phyloP scores from a whole-genome alignment of 2,797 vertebrate genomes.

The Poeciliopsis infans region DNA sequence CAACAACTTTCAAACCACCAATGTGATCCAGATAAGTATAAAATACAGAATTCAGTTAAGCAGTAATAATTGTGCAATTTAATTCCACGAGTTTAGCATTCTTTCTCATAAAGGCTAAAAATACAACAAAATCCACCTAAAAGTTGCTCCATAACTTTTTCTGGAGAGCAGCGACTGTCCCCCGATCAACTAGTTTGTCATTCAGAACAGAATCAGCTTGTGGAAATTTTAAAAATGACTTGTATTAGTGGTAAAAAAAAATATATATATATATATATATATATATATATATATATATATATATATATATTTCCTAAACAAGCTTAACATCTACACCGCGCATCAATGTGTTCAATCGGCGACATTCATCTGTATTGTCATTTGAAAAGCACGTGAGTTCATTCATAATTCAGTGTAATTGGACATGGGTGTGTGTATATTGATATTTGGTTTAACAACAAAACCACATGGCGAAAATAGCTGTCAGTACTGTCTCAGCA shows the following conservation, averaged over 20 bases:
- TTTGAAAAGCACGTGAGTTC: slow-evolving; percentile 84
- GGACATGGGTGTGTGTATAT: slow-evolving; percentile 70
- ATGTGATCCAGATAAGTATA: not conserved
- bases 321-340: slow-evolving; percentile 62
- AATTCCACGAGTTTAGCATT: not conserved
- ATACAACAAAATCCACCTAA: slow-evolving; percentile 9
- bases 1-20: not conserved
- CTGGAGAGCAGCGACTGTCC: slow-evolving; percentile 42
- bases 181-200: slow-evolving; percentile 39
- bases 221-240: slow-evolving; percentile 19
- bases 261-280: not conserved
- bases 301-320: slow-evolving; percentile 4
- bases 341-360: slow-evolving; percentile 64
- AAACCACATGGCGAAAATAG: slow-evolving; percentile 54
- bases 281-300: no score
- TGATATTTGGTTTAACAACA: slow-evolving; percentile 73
- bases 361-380: slow-evolving; percentile 81
- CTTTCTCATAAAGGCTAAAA: slow-evolving; percentile 2
- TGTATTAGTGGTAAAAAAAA: not conserved
- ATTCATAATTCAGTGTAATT: slow-evolving; percentile 86
- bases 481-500: slow-evolving; percentile 49
- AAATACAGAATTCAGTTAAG: not conserved
- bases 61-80: not conserved
- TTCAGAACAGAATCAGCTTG: not conserved
- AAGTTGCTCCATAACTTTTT: slow-evolving; percentile 64